Evolutionary conservation across 2,113 vertebrate species (phyloP).

Genomic region (Odontophorus gujanensis): DNA sequence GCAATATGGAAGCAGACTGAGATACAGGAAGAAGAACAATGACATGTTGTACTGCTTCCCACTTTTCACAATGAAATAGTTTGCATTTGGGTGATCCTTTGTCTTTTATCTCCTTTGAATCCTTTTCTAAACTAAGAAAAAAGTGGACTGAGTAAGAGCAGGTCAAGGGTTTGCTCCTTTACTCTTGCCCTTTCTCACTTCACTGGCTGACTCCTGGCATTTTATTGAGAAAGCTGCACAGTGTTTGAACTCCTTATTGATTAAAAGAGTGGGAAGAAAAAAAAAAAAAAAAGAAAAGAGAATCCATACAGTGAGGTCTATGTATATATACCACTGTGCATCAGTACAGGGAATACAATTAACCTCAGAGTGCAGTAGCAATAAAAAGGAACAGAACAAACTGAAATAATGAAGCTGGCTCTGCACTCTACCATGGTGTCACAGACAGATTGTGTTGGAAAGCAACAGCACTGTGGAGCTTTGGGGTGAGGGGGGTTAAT

Average conservation of each 20-base stretch:
- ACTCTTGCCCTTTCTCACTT: neutral
- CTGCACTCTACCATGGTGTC: constrained; percentile 17
- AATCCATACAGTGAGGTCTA: constrained; percentile 24
- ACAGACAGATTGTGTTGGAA: constrained; percentile 50
- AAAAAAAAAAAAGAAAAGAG: neutral
- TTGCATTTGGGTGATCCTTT: neutral
- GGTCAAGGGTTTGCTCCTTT: constrained; percentile 16
- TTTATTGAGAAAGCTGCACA: constrained; percentile 29
- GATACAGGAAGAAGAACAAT: neutral
- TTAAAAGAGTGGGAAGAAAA: neutral
- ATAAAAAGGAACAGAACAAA: constrained; percentile 50
- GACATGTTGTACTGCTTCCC: neutral
- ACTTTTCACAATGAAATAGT: neutral
- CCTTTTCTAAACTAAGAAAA: neutral
- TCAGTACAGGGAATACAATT: constrained; percentile 58
- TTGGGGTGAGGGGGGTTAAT: constrained; percentile 58
- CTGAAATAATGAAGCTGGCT: constrained; percentile 63
- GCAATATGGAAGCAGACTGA: neutral
- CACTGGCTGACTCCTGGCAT: neutral
- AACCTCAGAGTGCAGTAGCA: constrained; percentile 55
- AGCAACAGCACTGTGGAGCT: neutral
- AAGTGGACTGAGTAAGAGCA: neutral
- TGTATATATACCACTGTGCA: constrained; percentile 45
- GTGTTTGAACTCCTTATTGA: constrained; percentile 52
- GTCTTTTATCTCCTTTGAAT: neutral